phyloP scores from a whole-genome alignment of 2,113 vertebrate species.

The Coptodon bakossiorum region DNA sequence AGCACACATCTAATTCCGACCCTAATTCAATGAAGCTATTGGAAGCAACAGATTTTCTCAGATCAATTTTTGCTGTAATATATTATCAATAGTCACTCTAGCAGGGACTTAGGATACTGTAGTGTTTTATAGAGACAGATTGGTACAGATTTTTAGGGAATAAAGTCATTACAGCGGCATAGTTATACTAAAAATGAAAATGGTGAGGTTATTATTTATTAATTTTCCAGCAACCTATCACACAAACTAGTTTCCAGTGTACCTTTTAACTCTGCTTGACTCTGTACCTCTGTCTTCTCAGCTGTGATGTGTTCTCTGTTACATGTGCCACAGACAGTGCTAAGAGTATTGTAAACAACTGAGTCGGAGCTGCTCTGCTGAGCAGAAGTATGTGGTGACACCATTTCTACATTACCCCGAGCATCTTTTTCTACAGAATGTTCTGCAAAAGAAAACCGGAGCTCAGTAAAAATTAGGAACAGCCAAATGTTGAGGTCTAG shows the following conservation, averaged over 20 bases:
- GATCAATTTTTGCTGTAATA: not conserved
- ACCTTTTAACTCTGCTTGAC: not conserved
- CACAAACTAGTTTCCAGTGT: not conserved
- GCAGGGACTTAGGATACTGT: not conserved
- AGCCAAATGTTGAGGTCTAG: not conserved
- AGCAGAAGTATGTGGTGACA: not conserved
- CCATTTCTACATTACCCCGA: not conserved
- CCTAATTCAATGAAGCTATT: not conserved
- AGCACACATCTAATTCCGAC: not conserved
- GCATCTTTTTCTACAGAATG: not conserved
- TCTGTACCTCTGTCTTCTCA: not conserved
- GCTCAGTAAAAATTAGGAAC: not conserved
- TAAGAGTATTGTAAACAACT: not conserved
- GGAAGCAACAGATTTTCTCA: not conserved
- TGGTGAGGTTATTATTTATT: not conserved
- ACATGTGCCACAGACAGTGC: not conserved
- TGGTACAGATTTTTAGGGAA: not conserved
- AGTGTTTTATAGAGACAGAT: not conserved
- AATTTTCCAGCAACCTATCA: not conserved
- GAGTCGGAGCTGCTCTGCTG: not conserved
- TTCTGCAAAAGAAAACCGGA: not conserved
- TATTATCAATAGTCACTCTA: conserved; percentile 20
- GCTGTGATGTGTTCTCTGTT: not conserved
- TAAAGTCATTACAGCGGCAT: not conserved
- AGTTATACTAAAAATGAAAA: not conserved